A percentile compares a stretch with the other conserved stretches of the same genome.
Conservation (phyloP, 35 echinoderm and acorn worm species). For the Acanthaster planci region DNA sequence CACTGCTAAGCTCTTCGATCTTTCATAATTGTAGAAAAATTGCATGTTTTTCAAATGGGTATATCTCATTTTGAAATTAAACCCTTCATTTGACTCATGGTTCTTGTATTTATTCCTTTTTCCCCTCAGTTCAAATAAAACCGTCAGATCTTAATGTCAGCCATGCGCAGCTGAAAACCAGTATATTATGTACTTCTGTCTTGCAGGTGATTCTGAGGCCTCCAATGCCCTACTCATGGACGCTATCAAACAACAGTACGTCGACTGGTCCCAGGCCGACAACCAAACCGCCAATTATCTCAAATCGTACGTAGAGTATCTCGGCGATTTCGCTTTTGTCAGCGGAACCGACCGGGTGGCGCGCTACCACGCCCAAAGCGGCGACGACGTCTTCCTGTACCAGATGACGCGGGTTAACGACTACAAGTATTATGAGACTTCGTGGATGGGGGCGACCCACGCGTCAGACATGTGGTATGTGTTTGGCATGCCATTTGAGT, state of each 20-base stretch:
- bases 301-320: conserved; percentile 40
- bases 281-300: conserved; percentile 59
- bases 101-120: no score
- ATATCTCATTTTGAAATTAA: no score
- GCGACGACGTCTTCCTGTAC: conserved; percentile 51
- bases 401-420: conserved; percentile 57
- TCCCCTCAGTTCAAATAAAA: no score
- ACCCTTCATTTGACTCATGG: no score
- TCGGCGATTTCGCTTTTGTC: conserved; percentile 43
- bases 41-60: no score
- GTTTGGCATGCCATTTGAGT: conserved; percentile 44
- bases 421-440: neutral
- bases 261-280: conserved; percentile 68
- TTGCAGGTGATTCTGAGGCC: neutral
- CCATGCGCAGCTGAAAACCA: no score
- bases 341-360: conserved; percentile 47
- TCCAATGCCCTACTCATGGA: conserved; percentile 25
- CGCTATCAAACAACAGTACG: conserved; percentile 54
- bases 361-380: conserved; percentile 30
- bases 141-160: no score
- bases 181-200: no score
- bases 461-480: conserved; percentile 49
- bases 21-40: no score
- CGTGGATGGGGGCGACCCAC: conserved; percentile 59
- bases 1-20: no score